A percentile compares a stretch with the other conserved stretches of the same genome.
phyloP scores from a whole-genome alignment of 1,140 invertebrate species.

The Atopsyche davidsoni region DNA sequence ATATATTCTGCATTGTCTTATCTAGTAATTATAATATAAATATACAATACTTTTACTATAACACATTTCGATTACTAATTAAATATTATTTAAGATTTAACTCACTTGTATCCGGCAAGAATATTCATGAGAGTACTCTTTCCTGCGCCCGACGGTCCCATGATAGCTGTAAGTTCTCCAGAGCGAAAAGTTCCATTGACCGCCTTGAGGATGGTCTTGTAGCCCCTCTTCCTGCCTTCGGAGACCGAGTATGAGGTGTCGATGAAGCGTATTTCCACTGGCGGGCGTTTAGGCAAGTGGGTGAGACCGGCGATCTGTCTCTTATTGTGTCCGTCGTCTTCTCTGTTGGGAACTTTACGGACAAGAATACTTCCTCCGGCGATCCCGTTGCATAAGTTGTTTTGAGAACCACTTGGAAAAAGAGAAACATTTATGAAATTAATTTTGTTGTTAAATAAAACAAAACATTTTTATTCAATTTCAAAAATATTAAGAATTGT shows the following conservation, averaged over 20 bases:
- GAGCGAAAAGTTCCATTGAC: conserved; percentile 77
- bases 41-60: too few species aligned
- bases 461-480: background rate
- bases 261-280: conserved; percentile 82
- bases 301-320: conserved; percentile 59
- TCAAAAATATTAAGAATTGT: conserved; percentile 6
- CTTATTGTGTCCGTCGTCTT: conserved; percentile 51
- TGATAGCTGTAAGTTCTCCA: conserved; percentile 81
- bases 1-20: too few species aligned
- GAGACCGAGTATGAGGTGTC: conserved; percentile 80
- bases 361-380: conserved; percentile 50
- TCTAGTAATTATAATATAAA: too few species aligned
- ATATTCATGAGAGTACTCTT: conserved; percentile 91
- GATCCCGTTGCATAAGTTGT: conserved; percentile 64
- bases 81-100: conserved; percentile 25
- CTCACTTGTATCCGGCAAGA: conserved; percentile 83
- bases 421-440: conserved; percentile 14
- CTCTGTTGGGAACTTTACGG: conserved; percentile 62
- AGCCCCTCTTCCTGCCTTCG: conserved; percentile 70
- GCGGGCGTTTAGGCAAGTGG: conserved; percentile 72
- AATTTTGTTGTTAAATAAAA: background rate
- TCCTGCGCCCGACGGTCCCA: conserved; percentile 90
- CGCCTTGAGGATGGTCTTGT: conserved; percentile 76
- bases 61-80: background rate
- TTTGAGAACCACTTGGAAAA: conserved; percentile 59